Base-by-base conservation (phyloP, 1,140 invertebrate species). In the Dendrolimus punctatus region DNA sequence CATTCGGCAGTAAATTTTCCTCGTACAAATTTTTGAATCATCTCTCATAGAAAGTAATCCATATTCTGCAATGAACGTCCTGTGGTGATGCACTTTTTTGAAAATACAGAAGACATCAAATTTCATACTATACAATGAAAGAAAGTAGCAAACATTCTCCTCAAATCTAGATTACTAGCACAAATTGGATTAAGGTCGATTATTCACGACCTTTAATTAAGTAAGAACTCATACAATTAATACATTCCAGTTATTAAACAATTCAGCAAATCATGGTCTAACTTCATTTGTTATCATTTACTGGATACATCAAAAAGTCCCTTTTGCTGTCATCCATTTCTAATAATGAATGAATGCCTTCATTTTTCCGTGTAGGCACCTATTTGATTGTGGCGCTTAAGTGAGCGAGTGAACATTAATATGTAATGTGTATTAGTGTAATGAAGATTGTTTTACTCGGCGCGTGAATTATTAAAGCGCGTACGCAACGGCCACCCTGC, bases 391-490 rank as follows among this genome's bases (percentile, higher is more conserved):
- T 51, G 47, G 50, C 39, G 47, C 39, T 40, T 46, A 53, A 40
- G 51, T 47, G 46, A 57, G 52, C 55, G 58, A 64, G 66, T 57
- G 49, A 64, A 61, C 66, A 72, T 80, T 67, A 64, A 79, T 76
- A 73, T 65, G 59, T 75, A 78, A 85, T 75, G 73, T 70, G 73
- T 79, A 70, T 83, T 81, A 79, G 66, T 61, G 58, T 86, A 85
- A 86, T 86, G 83, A 79, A 86, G 80, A 86, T 86, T 86, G 83
- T 86, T 84, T 80, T 71, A 76, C 59, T 66, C 64, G 63, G 66
- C 67, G 62, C 52, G 66, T 86, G 80, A 71, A 86, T 86, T 81
- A 84, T 86, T 84, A 86, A 86, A 84, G 80, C 83, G 76, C 80
- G 71, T 74, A 83, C 80, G 80, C 80, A 84, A 68, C 66, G 69